phyloP scores from a whole-genome alignment of 2,113 vertebrate species.

The Ceyx margarethae region DNA sequence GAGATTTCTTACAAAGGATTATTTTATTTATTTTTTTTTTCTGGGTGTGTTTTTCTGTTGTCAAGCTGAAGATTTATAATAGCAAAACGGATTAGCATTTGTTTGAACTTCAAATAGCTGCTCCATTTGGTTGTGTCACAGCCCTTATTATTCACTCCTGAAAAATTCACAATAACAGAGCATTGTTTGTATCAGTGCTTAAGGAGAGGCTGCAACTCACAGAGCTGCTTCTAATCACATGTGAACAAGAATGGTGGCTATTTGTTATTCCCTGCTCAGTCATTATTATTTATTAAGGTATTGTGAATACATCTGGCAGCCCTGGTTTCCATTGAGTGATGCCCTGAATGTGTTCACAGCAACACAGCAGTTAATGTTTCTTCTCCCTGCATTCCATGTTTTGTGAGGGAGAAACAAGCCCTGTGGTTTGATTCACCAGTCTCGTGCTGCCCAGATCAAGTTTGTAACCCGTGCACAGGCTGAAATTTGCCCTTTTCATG shows the following conservation, averaged over 20 bases:
- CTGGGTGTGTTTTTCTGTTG: neutral
- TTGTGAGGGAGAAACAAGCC: neutral
- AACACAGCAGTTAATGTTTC: neutral
- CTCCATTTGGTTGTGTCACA: neutral
- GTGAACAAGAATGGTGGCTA: neutral
- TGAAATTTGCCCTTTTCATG: neutral
- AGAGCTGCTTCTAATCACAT: neutral
- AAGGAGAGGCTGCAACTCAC: neutral
- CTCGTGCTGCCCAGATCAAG: neutral
- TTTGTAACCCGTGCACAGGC: neutral
- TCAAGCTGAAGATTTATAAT: neutral
- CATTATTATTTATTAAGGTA: neutral
- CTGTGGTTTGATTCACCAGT: fast-evolving
- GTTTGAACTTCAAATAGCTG: conserved; percentile 3
- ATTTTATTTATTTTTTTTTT: neutral
- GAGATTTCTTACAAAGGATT: neutral
- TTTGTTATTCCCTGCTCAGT: neutral
- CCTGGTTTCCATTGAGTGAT: neutral
- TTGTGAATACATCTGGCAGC: neutral
- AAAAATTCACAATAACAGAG: neutral
- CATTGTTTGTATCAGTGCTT: neutral
- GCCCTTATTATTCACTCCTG: neutral
- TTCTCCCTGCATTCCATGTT: neutral
- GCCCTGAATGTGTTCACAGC: neutral
- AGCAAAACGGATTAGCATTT: neutral